Conservation (phyloP, 2,113 vertebrate species). For the Dascyllus trimaculatus region DNA sequence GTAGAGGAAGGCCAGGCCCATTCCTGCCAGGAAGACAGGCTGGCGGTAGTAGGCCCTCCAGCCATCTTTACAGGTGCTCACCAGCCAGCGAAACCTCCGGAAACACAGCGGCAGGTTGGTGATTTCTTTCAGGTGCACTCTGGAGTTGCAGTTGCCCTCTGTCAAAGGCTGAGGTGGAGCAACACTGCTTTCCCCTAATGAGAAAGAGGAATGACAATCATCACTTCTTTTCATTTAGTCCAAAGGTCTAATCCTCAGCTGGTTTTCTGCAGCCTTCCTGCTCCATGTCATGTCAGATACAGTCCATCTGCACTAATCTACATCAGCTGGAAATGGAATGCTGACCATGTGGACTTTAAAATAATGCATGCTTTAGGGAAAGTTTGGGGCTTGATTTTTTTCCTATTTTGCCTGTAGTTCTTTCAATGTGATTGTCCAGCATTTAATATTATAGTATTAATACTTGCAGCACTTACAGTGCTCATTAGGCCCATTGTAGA, state of each 20-base stretch:
- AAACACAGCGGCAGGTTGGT: conserved; percentile 72
- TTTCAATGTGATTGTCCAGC: not conserved
- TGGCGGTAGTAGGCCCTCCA: conserved; percentile 86
- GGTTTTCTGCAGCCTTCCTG: conserved; percentile 1
- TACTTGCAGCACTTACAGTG: not conserved
- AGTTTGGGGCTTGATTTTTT: not conserved
- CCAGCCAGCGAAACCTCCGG: conserved; percentile 69
- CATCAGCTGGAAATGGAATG: not conserved
- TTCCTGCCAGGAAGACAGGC: conserved; percentile 85
- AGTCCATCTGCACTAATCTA: conserved; percentile 2
- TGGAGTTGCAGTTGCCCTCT: conserved; percentile 68
- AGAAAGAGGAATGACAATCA: conserved; percentile 44
- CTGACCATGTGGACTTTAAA: conserved; percentile 4
- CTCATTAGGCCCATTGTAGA: not conserved
- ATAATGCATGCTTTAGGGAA: not conserved
- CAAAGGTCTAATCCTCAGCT: conserved; percentile 3
- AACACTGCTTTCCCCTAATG: conserved; percentile 50
- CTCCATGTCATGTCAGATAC: conserved; percentile 5
- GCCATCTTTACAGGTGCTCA: conserved; percentile 80
- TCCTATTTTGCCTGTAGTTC: not conserved
- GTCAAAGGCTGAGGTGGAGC: conserved; percentile 49
- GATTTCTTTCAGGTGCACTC: conserved; percentile 63
- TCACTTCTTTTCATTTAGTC: conserved; percentile 31
- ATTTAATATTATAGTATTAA: not conserved
- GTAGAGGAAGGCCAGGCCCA: conserved; percentile 88